Percentiles rank a stretch among this genome's conserved stretches.
These are phyloP conservation scores for Argyrosomus japonicus DNA, from an alignment of 2,113 vertebrate species.

Conservation along the genomic window DNA sequence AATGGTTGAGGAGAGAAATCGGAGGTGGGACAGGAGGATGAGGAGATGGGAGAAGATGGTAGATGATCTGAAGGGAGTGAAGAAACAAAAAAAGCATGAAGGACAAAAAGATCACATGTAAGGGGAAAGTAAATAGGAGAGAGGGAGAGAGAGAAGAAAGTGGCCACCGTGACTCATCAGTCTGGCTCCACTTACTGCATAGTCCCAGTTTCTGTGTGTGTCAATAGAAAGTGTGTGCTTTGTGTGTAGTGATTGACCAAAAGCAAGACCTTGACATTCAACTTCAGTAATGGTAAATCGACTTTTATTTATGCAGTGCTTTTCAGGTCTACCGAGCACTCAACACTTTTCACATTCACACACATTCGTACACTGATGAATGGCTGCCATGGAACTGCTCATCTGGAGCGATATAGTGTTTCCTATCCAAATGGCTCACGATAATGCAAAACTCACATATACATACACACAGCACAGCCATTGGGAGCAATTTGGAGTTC, in stretches of 20 bases:
- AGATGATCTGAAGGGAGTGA: conserved; percentile 4
- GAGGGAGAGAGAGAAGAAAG: conserved; percentile 28
- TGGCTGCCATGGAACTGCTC: no score
- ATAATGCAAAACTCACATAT: no score
- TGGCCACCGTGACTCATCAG: conserved; percentile 53
- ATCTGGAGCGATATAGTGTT: no score
- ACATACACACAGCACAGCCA: no score
- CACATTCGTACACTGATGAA: no score
- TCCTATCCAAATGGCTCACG: no score
- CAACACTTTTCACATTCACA: no score
- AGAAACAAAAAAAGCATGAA: neutral
- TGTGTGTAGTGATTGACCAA: neutral
- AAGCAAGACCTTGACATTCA: conserved; percentile 1
- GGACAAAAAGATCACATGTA: conserved; percentile 28
- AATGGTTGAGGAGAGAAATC: conserved; percentile 20
- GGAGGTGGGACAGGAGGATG: conserved; percentile 8
- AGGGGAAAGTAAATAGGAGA: conserved; percentile 6
- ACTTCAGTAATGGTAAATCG: conserved; percentile 1
- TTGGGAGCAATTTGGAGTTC: no score
- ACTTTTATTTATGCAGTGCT: no score
- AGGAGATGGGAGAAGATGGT: conserved; percentile 4
- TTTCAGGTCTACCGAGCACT: no score
- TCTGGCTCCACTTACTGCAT: conserved; percentile 47
- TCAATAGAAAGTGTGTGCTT: neutral
- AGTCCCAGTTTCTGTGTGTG: conserved; percentile 4